phyloP scores from a whole-genome alignment of 2,797 vertebrate genomes.

The Tadarida brasiliensis region DNA sequence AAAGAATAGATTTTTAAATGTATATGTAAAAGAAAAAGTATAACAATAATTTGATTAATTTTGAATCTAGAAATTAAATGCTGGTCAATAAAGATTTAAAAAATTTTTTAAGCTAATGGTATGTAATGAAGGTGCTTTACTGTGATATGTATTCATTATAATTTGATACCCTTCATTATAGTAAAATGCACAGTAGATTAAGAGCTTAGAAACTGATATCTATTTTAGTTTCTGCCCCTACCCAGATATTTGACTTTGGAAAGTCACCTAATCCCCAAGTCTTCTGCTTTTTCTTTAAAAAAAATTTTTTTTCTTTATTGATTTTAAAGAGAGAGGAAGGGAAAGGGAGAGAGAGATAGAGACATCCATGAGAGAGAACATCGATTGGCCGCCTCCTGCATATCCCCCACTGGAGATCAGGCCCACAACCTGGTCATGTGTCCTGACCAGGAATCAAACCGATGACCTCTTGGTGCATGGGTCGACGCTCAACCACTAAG shows the following conservation, averaged over 20 bases:
- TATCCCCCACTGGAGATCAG: too few relatives aligned
- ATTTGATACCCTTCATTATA: not conserved
- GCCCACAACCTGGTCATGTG: too few relatives aligned
- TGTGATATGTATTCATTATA: not conserved
- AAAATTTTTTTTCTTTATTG: too few relatives aligned
- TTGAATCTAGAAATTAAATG: constrained; percentile 18
- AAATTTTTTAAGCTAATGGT: not conserved
- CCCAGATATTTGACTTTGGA: not conserved
- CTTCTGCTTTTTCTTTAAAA: not conserved
- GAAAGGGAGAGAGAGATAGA: too few relatives aligned
- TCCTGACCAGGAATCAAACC: too few relatives aligned
- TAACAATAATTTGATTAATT: not conserved
- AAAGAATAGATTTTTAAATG: not conserved
- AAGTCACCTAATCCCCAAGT: not conserved
- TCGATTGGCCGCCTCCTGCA: too few relatives aligned
- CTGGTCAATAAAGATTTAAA: not conserved
- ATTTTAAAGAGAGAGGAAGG: too few relatives aligned
- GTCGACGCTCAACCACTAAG: too few relatives aligned
- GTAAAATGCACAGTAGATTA: not conserved
- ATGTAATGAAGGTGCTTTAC: not conserved
- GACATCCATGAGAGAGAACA: too few relatives aligned
- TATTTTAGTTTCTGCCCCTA: not conserved
- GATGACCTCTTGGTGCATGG: too few relatives aligned
- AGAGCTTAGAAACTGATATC: not conserved
- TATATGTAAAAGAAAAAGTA: not conserved